phyloP scores from a whole-genome alignment of 2,888 invertebrate genomes.

The Drosophila lutescens region DNA sequence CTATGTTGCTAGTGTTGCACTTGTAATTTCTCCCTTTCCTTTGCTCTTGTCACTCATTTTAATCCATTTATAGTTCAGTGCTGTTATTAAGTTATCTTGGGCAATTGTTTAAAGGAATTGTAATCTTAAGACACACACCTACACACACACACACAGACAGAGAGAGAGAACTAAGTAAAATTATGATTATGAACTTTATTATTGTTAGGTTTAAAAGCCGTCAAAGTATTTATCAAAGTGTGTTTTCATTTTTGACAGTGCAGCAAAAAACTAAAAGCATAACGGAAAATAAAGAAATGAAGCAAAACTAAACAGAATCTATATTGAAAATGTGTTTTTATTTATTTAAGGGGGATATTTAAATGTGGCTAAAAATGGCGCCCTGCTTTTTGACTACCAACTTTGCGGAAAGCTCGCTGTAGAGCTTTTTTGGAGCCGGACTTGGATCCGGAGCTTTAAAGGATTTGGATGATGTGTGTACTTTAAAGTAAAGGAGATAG shows the following conservation, averaged over 20 bases:
- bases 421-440: neutral
- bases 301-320: conserved; percentile 33
- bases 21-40: neutral
- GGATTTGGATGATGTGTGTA: neutral
- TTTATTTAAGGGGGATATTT: neutral
- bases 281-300: conserved; percentile 44
- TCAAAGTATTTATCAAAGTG: conserved; percentile 42
- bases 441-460: neutral
- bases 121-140: conserved; percentile 2
- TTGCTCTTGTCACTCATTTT: neutral
- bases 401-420: neutral
- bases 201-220: conserved; percentile 44
- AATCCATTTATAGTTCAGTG: neutral
- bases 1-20: neutral
- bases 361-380: neutral
- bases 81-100: conserved; percentile 29
- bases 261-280: conserved; percentile 40
- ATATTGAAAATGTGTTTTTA: neutral
- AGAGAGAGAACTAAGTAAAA: conserved; percentile 4
- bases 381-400: neutral
- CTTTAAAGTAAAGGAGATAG: neutral
- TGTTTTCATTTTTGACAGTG: conserved; percentile 37
- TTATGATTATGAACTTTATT: conserved; percentile 22
- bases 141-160: conserved; percentile 7
- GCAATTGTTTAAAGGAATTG: conserved; percentile 8